Percentiles rank a stretch among this genome's conserved stretches.
Evolutionary conservation across 92 coral and sea anemone species (phyloP).

Genomic region (Chrysogorgia sp.): DNA sequence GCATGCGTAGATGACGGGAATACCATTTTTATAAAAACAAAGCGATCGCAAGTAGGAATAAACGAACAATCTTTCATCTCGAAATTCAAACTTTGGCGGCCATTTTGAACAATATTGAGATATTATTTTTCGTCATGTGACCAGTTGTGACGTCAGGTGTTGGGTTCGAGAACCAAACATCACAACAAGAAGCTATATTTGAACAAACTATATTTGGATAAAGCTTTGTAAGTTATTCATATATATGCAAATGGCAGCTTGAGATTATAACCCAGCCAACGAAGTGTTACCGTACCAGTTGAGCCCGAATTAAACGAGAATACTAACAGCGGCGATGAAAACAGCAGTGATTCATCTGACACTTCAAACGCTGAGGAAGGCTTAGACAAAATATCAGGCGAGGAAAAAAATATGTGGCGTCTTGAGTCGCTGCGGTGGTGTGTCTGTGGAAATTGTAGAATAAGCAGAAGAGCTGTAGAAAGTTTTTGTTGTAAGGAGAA

Average conservation of each 20-base stretch:
- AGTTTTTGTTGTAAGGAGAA: conserved; percentile 47
- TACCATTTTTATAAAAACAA: too few relatives aligned
- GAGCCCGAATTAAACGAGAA: conserved; percentile 45
- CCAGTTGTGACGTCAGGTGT: conserved; percentile 2
- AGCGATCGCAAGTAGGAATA: too few relatives aligned
- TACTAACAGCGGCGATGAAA: neutral
- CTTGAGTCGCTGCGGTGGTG: conserved; percentile 45
- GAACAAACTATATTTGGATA: neutral
- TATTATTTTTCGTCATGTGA: neutral
- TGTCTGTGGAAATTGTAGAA: conserved; percentile 41
- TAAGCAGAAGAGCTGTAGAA: conserved; percentile 39
- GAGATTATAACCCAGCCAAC: conserved; percentile 20
- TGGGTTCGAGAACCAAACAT: neutral
- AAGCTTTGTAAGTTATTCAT: conserved; percentile 7
- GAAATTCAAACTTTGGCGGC: too few relatives aligned
- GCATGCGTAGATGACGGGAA: too few relatives aligned
- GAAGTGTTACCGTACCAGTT: conserved; percentile 45
- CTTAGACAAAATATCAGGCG: conserved; percentile 17
- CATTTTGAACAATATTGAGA: too few relatives aligned
- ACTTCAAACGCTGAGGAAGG: conserved; percentile 25
- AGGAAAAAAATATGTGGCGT: conserved; percentile 35
- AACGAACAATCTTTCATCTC: too few relatives aligned
- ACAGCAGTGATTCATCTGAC: conserved; percentile 27
- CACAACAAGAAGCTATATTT: conserved; percentile 6
- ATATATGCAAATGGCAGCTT: conserved; percentile 4